Conservation (phyloP, 2,888 invertebrate species). For the Acheta domesticus region DNA sequence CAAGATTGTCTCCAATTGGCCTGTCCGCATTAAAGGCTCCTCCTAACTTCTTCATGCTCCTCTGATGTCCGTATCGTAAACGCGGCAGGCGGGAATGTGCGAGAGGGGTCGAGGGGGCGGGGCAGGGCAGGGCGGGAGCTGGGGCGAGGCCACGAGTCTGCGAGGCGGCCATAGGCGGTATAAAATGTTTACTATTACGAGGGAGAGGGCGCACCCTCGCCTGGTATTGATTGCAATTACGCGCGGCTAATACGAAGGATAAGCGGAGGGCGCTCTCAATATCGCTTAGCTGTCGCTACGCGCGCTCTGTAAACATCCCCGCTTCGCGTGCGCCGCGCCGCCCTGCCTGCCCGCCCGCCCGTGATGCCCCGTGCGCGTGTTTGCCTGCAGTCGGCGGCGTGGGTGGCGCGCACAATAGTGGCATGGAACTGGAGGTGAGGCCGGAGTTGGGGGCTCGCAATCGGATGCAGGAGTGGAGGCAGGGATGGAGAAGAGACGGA, state of each 20-base stretch:
- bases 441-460: too few relatives aligned
- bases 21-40: not conserved
- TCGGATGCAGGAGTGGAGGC: too few relatives aligned
- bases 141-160: not conserved
- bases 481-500: too few relatives aligned
- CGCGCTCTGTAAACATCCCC: not conserved
- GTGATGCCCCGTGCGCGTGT: not conserved
- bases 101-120: not conserved
- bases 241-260: not conserved
- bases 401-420: too few relatives aligned
- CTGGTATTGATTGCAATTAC: slow-evolving; percentile 9
- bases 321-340: too few relatives aligned
- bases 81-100: not conserved
- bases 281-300: slow-evolving; percentile 4
- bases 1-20: slow-evolving; percentile 1
- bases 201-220: not conserved
- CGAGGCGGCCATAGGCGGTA: not conserved
- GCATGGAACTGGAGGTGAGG: too few relatives aligned
- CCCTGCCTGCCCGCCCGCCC: not conserved
- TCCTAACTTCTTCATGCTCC: not conserved
- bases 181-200: slow-evolving; percentile 18
- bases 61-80: not conserved
- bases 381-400: not conserved
- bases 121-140: too few relatives aligned
- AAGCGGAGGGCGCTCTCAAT: slow-evolving; percentile 18